Evolutionary conservation across 2,797 vertebrate species (phyloP), one percentile per base, ranked within the genome.

Genomic region (Columba guinea): DNA sequence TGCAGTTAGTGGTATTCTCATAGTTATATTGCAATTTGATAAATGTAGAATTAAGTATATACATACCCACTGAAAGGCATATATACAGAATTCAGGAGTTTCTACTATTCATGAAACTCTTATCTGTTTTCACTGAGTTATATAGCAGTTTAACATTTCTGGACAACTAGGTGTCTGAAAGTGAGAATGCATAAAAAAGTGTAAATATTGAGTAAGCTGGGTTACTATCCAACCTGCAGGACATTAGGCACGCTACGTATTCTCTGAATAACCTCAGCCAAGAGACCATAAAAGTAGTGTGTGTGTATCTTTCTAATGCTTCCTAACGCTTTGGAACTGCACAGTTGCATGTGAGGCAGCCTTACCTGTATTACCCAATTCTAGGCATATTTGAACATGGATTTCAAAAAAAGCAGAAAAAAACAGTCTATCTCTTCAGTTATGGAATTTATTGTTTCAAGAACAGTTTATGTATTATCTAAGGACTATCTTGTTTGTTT

Each of bases 41-140:
- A 73, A 46, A 37, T 3, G 4, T 5, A 76, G 11, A 76, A 90
- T 56, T n/a, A 69, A 49, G 26, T 73, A 68, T 63, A 35, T 27
- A 39, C 1, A 48, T 18, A n/a, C 1, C 0, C 4, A 37, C 68
- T 49, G 59, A 82, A 75, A 4, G 3, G 49, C 2, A 2, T 18
- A 27, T 8, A 30, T 53, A n/a, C 11, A 62, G 75, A 52, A 34
- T 53, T 17, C 26, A 49, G 5, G 18, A 34, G 3, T 56, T 87
- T 52, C 18, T 51, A 56, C 5, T 34, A 58, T 73, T 88, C 10
- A 32, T 24, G 32, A 62, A 64, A 49, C 20, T 82, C 11, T 48
- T 60, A 41, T 11, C 5, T 1, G 3, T n/a, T 89, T 68, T 56
- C 24, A 51, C 3, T 65, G n/a, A 62, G 5, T 7, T 55, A 28